A percentile compares a stretch with the other conserved stretches of the same genome.
phyloP scores from a whole-genome alignment of 2,113 vertebrate species.

The Sebastes fasciatus region DNA sequence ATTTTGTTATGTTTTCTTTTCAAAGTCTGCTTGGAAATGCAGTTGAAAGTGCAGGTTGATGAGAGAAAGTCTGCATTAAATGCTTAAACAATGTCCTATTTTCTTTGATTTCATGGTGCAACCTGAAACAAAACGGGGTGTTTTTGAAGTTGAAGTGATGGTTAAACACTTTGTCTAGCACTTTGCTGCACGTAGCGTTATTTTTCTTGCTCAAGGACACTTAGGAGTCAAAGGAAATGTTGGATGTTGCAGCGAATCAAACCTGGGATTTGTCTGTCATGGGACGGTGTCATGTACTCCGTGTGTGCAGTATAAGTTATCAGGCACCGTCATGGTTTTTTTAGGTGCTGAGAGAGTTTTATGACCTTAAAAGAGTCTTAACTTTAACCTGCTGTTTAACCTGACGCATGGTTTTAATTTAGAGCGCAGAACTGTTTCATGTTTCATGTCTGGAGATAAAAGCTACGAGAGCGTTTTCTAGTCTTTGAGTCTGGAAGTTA shows the following conservation, averaged over 20 bases:
- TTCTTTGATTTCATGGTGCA: no score
- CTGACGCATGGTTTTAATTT: slow-evolving; percentile 1
- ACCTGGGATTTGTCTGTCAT: background rate
- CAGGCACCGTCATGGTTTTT: slow-evolving; percentile 15
- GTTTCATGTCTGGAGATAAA: background rate
- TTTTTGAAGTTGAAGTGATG: no score
- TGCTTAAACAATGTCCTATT: no score
- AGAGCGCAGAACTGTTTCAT: background rate
- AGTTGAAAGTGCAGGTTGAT: no score
- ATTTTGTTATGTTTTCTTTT: no score
- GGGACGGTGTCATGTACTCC: background rate
- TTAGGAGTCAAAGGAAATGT: background rate
- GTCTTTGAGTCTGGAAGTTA: background rate
- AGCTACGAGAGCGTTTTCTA: background rate
- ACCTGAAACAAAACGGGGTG: no score
- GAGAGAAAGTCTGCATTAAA: no score
- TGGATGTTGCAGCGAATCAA: background rate
- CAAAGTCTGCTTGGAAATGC: no score
- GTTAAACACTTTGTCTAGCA: no score
- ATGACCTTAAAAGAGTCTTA: background rate
- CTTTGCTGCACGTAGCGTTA: background rate
- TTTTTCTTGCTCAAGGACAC: background rate
- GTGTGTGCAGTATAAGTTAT: background rate
- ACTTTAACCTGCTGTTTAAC: slow-evolving; percentile 11
- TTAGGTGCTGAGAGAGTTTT: slow-evolving; percentile 3